Percentiles rank a stretch among this genome's conserved stretches.
Conservation (phyloP, 2,797 vertebrate species). For the Jordanella pulchra region DNA sequence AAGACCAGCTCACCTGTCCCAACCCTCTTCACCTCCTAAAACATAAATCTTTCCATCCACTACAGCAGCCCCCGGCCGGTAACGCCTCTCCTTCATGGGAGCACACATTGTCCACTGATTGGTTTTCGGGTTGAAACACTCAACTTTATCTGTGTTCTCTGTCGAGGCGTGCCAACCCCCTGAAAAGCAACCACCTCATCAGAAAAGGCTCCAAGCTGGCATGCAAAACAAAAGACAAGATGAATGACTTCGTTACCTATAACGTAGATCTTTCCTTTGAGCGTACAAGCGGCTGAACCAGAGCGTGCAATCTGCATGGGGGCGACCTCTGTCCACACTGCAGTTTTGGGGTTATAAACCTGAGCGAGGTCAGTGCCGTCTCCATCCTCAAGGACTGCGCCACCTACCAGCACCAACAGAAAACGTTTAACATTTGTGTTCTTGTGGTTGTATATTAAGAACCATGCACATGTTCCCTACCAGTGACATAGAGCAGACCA, state of each 20-base stretch:
- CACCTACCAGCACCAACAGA: constrained; percentile 58
- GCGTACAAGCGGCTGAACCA: constrained; percentile 83
- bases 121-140: constrained; percentile 83
- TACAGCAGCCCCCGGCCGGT: constrained; percentile 81
- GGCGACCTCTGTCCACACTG: constrained; percentile 78
- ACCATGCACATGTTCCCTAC: constrained; percentile 48
- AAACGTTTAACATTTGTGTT: neutral
- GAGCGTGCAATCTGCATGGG: constrained; percentile 86
- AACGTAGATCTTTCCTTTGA: constrained; percentile 84
- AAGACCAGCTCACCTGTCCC: constrained; percentile 78
- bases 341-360: constrained; percentile 82
- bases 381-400: constrained; percentile 82
- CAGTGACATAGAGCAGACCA: constrained; percentile 83
- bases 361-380: constrained; percentile 84
- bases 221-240: neutral
- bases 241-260: constrained; percentile 74
- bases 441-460: neutral
- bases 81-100: constrained; percentile 84
- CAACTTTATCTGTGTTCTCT: constrained; percentile 86
- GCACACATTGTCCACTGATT: constrained; percentile 86
- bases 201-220: neutral
- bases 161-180: constrained; percentile 86
- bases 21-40: constrained; percentile 84
- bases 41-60: constrained; percentile 85
- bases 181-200: constrained; percentile 26